These are phyloP conservation scores for Gandaritis pyraliata DNA, from an alignment of 2,888 invertebrate species.

Conservation along the genomic window DNA sequence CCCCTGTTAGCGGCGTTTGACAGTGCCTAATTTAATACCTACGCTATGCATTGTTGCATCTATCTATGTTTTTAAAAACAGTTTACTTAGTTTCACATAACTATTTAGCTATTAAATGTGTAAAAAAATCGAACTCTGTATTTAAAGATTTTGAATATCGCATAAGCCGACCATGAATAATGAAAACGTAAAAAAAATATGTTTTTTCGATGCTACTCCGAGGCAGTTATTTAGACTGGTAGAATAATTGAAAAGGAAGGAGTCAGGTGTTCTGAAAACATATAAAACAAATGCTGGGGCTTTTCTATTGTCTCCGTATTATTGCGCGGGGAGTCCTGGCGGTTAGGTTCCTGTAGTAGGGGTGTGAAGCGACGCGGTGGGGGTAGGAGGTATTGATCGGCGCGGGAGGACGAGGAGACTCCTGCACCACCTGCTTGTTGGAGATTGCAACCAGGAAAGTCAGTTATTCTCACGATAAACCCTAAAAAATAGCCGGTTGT, in stretches of 20 bases:
- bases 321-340: conserved; percentile 29
- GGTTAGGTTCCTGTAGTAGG: conserved; percentile 33
- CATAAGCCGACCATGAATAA: too few species aligned
- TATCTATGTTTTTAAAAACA: too few species aligned
- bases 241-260: neutral
- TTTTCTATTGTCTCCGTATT: conserved; percentile 27
- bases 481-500: conserved; percentile 12
- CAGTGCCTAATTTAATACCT: conserved; percentile 6
- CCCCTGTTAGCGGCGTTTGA: conserved; percentile 6
- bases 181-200: too few species aligned
- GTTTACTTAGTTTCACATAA: too few species aligned
- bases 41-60: neutral
- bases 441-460: conserved; percentile 60
- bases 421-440: conserved; percentile 64
- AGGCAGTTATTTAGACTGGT: too few species aligned
- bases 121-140: too few species aligned
- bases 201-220: too few species aligned
- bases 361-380: conserved; percentile 41
- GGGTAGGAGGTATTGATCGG: conserved; percentile 67
- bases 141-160: too few species aligned
- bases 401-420: conserved; percentile 46
- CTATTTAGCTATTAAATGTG: too few species aligned
- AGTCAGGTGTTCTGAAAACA: conserved; percentile 2
- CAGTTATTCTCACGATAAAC: conserved; percentile 46
- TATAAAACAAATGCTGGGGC: conserved; percentile 18